Evolutionary conservation across 2,888 invertebrate genomes (phyloP).

Genomic region (Strigamia maritima): DNA sequence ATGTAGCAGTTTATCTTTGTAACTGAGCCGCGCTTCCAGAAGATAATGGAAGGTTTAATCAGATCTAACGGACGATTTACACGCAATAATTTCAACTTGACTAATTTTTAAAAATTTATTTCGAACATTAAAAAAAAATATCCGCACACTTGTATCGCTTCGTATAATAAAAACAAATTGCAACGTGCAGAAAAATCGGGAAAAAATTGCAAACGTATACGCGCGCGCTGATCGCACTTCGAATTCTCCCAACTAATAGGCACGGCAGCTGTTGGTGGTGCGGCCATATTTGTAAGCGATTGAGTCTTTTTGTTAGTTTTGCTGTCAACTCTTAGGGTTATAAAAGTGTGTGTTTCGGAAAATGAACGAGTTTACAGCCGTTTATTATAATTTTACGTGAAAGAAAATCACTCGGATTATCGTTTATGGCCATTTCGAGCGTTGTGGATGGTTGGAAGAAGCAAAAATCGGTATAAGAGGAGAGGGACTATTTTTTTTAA

Average conservation of each 20-base stretch:
- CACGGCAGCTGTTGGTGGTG: constrained; percentile 39
- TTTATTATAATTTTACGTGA: background rate
- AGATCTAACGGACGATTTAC: background rate
- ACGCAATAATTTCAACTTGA: background rate
- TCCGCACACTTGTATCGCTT: background rate
- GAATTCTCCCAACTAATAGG: constrained; percentile 41
- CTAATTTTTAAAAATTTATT: background rate
- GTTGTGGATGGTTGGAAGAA: background rate
- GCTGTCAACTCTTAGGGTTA: constrained; percentile 31
- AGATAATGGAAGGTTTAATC: constrained; percentile 38
- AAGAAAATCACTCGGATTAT: constrained; percentile 28
- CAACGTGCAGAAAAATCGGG: background rate
- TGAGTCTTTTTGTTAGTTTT: constrained; percentile 38
- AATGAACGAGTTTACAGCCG: background rate
- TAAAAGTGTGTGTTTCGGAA: constrained; percentile 28
- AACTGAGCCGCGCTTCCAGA: constrained; percentile 35
- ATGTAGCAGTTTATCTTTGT: constrained; percentile 41
- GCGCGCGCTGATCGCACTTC: constrained; percentile 22
- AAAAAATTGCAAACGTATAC: background rate
- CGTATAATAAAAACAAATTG: background rate
- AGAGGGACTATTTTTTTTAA: constrained; percentile 30
- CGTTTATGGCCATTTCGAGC: background rate
- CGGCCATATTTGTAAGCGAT: constrained; percentile 41
- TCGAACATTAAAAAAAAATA: background rate
- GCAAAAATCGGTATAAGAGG: background rate